Percentiles rank a stretch among this genome's conserved stretches.
These are phyloP conservation scores for Urocolius indicus DNA, from an alignment of 2,113 vertebrate species.

Conservation along the genomic window DNA sequence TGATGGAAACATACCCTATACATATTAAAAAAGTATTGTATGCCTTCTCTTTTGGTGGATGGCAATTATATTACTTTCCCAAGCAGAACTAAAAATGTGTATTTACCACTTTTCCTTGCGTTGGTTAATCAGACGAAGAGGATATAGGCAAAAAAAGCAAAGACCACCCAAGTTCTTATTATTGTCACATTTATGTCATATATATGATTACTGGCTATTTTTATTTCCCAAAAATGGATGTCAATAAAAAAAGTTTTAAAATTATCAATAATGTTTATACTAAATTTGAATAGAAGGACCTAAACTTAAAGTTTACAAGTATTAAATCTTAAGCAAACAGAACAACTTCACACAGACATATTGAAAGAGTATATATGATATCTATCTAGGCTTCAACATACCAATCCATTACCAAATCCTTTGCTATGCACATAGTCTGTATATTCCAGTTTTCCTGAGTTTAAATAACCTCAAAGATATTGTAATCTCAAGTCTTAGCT, in stretches of 20 bases:
- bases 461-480: neutral
- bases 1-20: neutral
- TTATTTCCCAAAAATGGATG: neutral
- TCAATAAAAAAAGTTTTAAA: neutral
- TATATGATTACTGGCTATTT: neutral
- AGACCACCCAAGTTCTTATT: neutral
- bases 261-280: neutral
- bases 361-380: neutral
- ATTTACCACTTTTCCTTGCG: neutral
- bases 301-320: neutral
- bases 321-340: neutral
- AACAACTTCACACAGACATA: neutral
- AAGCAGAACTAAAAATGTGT: neutral
- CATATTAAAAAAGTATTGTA: neutral
- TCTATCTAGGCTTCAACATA: neutral
- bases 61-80: neutral
- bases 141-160: neutral
- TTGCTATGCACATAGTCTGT: neutral
- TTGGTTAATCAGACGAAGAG: neutral
- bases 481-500: neutral
- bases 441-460: neutral
- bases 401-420: neutral
- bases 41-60: neutral
- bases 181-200: neutral
- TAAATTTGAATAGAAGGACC: neutral